Conservation (phyloP, 2,888 invertebrate species). For the Julus scanicus region DNA sequence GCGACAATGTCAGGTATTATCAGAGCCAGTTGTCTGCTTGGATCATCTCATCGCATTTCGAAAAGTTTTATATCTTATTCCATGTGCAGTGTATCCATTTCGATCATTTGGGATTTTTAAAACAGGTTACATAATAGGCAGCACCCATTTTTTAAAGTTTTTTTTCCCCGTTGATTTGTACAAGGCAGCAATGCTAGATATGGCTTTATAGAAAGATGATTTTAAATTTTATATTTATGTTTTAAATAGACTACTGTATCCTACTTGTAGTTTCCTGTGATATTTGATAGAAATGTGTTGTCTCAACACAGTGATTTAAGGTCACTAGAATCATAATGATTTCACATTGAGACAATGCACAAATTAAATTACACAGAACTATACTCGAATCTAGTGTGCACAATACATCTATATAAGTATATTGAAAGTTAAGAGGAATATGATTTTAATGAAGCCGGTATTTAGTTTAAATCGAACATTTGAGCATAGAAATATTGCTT, state of each 20-base stretch:
- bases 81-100: not conserved
- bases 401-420: too few species aligned
- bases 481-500: too few species aligned
- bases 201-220: not conserved
- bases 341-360: too few species aligned
- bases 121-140: not conserved
- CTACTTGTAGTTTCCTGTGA: too few species aligned
- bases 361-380: too few species aligned
- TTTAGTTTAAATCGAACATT: too few species aligned
- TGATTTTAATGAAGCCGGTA: too few species aligned
- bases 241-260: not conserved
- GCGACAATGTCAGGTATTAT: not conserved
- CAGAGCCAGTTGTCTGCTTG: not conserved
- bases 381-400: too few species aligned
- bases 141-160: not conserved
- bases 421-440: too few species aligned
- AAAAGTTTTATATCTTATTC: slow-evolving; percentile 2
- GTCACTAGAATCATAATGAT: too few species aligned
- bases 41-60: not conserved
- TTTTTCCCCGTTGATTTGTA: not conserved
- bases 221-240: not conserved
- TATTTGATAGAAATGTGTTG: too few species aligned
- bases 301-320: too few species aligned
- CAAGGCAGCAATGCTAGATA: not conserved
- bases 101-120: not conserved